Evolutionary conservation across 1,140 invertebrate species (phyloP).

Genomic region (Fopius arisanus): DNA sequence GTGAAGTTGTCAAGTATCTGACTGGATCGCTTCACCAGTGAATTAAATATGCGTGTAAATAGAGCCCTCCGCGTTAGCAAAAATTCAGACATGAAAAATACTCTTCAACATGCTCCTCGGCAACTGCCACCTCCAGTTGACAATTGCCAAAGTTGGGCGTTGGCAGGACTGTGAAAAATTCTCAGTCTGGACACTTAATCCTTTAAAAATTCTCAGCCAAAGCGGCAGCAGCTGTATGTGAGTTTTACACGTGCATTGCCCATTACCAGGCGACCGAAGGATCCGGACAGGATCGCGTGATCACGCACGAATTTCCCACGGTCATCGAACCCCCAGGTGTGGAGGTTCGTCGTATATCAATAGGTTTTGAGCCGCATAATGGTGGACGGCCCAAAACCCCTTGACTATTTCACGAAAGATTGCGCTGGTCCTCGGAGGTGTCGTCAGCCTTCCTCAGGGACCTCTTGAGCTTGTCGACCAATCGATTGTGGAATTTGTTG

Average conservation of each 20-base stretch:
- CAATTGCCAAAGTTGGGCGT: too few species aligned
- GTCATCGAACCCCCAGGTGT: conserved; percentile 47
- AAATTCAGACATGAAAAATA: too few species aligned
- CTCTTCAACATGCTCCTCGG: too few species aligned
- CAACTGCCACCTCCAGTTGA: too few species aligned
- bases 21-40: too few species aligned
- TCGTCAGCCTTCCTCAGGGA: conserved; percentile 75
- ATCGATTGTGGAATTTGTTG: conserved; percentile 84
- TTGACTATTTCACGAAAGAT: conserved; percentile 60
- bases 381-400: conserved; percentile 60
- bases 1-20: too few species aligned
- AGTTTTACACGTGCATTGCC: background rate
- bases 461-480: conserved; percentile 84
- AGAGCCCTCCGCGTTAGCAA: too few species aligned
- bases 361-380: conserved; percentile 58
- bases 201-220: too few species aligned
- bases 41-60: too few species aligned
- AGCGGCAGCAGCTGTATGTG: too few species aligned
- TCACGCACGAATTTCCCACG: conserved; percentile 37
- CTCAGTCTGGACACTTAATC: too few species aligned
- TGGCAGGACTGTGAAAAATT: too few species aligned
- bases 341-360: conserved; percentile 59
- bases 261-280: conserved; percentile 43
- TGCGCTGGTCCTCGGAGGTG: conserved; percentile 65
- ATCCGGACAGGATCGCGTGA: conserved; percentile 52